Conservation (phyloP, 1,140 invertebrate genomes). For the Rhagoletis pomonella region DNA sequence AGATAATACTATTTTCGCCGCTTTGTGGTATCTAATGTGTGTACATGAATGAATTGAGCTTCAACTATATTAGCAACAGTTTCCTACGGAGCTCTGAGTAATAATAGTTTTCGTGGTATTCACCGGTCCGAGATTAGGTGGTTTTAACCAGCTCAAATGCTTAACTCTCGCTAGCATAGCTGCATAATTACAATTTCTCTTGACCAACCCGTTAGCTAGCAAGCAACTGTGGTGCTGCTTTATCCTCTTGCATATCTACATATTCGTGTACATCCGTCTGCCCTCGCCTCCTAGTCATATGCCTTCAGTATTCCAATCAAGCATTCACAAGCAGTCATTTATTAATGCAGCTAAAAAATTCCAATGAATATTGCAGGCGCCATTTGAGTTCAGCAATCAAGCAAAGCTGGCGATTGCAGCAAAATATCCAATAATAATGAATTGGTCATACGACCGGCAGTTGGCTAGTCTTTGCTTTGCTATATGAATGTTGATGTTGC, state of each 20-base stretch:
- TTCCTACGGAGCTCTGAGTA: too few species aligned
- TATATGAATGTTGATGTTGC: conserved; percentile 11
- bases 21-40: background rate
- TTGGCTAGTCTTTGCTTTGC: background rate
- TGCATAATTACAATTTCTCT: conserved; percentile 5
- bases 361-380: conserved; percentile 6
- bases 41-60: too few species aligned
- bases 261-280: too few species aligned
- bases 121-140: too few species aligned
- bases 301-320: conserved; percentile 3
- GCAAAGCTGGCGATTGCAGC: conserved; percentile 15
- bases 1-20: conserved; percentile 43
- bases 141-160: background rate
- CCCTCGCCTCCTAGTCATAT: background rate
- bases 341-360: conserved; percentile 27
- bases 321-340: conserved; percentile 16
- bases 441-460: background rate
- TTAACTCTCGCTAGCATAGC: background rate
- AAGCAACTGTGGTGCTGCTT: background rate
- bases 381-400: conserved; percentile 39
- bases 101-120: too few species aligned
- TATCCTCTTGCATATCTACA: too few species aligned
- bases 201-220: background rate
- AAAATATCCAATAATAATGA: conserved; percentile 32
- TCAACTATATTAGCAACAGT: background rate